Evolutionary conservation across 2,113 vertebrate genomes (phyloP).

Genomic region (Promerops cafer): DNA sequence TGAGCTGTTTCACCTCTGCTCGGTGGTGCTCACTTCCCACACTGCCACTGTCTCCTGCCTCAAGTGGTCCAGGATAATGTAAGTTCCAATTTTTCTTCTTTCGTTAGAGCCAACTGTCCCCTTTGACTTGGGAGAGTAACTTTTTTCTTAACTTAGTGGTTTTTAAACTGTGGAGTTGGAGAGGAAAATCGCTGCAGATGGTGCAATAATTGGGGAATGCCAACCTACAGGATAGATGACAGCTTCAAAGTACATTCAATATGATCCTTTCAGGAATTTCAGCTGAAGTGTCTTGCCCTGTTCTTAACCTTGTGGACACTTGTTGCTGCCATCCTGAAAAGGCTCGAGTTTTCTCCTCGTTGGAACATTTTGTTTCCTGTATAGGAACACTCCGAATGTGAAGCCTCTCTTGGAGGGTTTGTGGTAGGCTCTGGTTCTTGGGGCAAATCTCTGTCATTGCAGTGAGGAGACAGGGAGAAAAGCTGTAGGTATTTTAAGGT

Average conservation of each 20-base stretch:
- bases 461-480: background rate
- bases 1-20: background rate
- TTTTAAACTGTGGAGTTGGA: background rate
- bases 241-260: background rate
- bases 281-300: background rate
- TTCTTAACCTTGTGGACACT: background rate
- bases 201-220: background rate
- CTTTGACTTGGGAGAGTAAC: background rate
- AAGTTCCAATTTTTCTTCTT: background rate
- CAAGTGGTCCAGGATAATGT: background rate
- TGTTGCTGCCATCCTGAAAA: background rate
- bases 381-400: background rate
- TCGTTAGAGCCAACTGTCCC: background rate
- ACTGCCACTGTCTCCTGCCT: background rate
- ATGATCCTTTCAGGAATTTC: background rate
- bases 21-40: background rate
- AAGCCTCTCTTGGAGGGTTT: background rate
- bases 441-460: fast-evolving
- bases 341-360: background rate
- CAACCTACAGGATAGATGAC: background rate
- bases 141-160: background rate
- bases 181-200: background rate
- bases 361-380: background rate
- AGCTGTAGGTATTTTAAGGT: background rate
- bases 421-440: background rate